Evolutionary conservation across 1,140 invertebrate genomes (phyloP).

Genomic region (Aphidius gifuensis): DNA sequence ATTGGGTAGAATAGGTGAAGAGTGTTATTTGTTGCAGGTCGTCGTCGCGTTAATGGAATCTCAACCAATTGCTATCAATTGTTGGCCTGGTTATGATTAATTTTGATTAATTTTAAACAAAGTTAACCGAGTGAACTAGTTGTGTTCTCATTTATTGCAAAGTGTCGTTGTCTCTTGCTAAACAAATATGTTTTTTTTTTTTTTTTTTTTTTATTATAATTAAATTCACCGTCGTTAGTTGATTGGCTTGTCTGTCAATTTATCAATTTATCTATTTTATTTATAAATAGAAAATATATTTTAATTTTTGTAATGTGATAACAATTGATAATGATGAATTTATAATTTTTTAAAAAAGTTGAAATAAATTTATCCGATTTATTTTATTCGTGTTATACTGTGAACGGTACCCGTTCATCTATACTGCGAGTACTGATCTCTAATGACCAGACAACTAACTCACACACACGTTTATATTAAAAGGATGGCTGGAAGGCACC

Average conservation of each 20-base stretch:
- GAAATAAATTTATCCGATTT: too few species aligned
- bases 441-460: conserved; percentile 41
- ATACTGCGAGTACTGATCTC: conserved; percentile 35
- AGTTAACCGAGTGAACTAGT: conserved; percentile 51
- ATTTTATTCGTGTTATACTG: conserved; percentile 27
- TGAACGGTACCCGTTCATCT: conserved; percentile 40
- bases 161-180: too few species aligned
- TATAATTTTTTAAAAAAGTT: too few species aligned
- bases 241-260: too few species aligned
- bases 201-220: not conserved
- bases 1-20: conserved; percentile 17
- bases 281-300: too few species aligned
- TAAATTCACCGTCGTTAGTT: too few species aligned
- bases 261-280: too few species aligned
- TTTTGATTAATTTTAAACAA: conserved; percentile 53
- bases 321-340: too few species aligned
- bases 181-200: too few species aligned
- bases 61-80: conserved; percentile 55
- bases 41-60: conserved; percentile 48
- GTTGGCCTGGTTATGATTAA: conserved; percentile 53
- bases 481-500: conserved; percentile 35
- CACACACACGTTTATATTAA: conserved; percentile 55
- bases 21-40: conserved; percentile 24
- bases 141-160: conserved; percentile 9
- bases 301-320: too few species aligned